Base-by-base conservation (phyloP, 2,797 vertebrate species). In the Brotula barbata region DNA sequence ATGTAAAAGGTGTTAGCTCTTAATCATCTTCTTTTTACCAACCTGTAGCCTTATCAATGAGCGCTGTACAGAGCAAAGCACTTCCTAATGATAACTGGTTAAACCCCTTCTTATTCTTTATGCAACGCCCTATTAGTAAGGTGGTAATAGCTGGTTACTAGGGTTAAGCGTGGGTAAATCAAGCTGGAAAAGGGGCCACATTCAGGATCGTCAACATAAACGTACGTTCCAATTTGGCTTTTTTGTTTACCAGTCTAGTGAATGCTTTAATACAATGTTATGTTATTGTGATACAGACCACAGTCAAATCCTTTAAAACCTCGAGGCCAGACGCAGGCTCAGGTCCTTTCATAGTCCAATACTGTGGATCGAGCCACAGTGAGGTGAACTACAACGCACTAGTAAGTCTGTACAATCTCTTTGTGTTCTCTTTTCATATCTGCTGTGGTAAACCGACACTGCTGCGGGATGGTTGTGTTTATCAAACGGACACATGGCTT, bases 351-450 rank as follows among this genome's bases (percentile, higher is more conserved):
- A 62, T 16, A 44, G 52, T 75, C 60, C 73, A 63, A 70, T 48
- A 50, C 37, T 31, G 17, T n/a, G 3, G 6, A 53, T 62, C 68
- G 68, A 73, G 59, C 57, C 49, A 12, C 60, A 45, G 53, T 59
- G 46, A 58, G 71, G 47, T 42, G 53, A 53, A 63, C 42, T 54
- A 41, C 42, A 28, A 23, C 63, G 19, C 57, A 59, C 58, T 54
- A 61, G 31, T 57, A 59, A 39, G 13, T 39, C 48, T 16, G 31
- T 73, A 56, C 51, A 78, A 83, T 67, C 16, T 36, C 58, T 59
- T 39, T 42, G 57, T 81, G 77, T 78, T 84, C 78, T 72, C 59
- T 77, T 83, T 87, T 80, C 59, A 79, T 73, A 85, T 59, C 53
- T 52, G 44, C 66, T 64, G 63, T 78, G 20, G 55, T 75, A 73